Evolutionary conservation across 2,113 vertebrate species (phyloP).

Genomic region (Campylorhamphus procurvoides): DNA sequence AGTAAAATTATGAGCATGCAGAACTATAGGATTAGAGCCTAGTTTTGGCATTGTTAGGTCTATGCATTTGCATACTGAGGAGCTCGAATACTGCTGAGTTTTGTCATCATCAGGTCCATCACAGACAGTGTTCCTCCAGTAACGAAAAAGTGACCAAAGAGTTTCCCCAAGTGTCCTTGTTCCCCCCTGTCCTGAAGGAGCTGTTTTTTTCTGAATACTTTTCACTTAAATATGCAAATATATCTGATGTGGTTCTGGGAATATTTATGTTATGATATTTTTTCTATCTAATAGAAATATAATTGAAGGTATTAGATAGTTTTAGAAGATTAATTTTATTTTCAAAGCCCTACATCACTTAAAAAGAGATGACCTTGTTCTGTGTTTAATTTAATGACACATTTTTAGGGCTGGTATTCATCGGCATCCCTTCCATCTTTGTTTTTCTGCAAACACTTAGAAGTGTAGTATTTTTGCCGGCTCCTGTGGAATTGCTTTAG

Average conservation of each 20-base stretch:
- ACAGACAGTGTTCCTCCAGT: background rate
- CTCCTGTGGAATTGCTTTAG: background rate
- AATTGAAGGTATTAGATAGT: conserved; percentile 9
- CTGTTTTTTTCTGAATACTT: background rate
- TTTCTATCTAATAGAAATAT: conserved; percentile 53
- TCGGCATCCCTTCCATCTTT: background rate
- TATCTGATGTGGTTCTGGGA: background rate
- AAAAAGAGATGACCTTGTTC: background rate
- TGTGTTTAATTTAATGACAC: conserved; percentile 1
- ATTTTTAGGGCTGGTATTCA: background rate
- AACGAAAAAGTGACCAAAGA: background rate
- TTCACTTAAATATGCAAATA: background rate
- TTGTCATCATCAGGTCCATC: background rate
- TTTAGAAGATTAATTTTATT: conserved; percentile 33
- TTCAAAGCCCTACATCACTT: background rate
- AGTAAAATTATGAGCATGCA: background rate
- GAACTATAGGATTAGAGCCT: background rate
- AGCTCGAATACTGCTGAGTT: background rate
- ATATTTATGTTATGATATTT: conserved; percentile 34
- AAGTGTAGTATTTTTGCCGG: background rate
- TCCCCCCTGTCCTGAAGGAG: background rate
- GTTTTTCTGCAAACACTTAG: background rate
- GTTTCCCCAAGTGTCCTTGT: background rate
- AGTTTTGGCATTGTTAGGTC: background rate
- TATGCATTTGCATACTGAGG: background rate